Percentiles rank a stretch among this genome's conserved stretches.
phyloP scores from a whole-genome alignment of 2,797 vertebrate species.

The Notamacropus eugenii region DNA sequence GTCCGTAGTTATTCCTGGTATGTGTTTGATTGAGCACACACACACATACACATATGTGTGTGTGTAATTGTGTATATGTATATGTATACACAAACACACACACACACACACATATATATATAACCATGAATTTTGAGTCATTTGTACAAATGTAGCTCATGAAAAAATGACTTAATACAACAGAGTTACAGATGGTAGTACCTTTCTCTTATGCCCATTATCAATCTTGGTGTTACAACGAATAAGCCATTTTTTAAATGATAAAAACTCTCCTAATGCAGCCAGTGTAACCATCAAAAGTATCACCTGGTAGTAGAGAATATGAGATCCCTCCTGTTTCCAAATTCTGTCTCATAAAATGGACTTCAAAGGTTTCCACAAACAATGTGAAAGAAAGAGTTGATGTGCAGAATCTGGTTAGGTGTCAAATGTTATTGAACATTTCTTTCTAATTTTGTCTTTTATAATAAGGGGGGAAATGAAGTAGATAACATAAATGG shows the following conservation, averaged over 20 bases:
- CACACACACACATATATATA: background rate
- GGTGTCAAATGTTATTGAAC: background rate
- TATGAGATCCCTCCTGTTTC: background rate
- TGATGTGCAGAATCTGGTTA: background rate
- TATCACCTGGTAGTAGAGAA: background rate
- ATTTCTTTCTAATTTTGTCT: background rate
- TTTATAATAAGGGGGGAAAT: background rate
- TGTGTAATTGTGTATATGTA: no score
- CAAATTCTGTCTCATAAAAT: slow-evolving; percentile 1
- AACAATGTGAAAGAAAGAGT: background rate
- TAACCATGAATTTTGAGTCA: background rate
- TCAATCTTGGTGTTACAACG: background rate
- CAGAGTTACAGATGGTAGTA: background rate
- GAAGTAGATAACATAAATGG: background rate
- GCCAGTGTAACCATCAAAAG: background rate
- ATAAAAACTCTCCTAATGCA: background rate
- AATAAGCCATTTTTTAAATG: background rate
- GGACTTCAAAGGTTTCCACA: background rate
- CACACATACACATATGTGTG: no score
- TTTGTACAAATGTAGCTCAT: background rate
- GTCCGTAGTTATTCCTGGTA: background rate
- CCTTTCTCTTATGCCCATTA: background rate
- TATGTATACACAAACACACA: no score
- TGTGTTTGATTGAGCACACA: background rate
- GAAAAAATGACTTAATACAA: background rate